phyloP scores from a whole-genome alignment of 2,113 vertebrate genomes.

The Cisticola juncidis region DNA sequence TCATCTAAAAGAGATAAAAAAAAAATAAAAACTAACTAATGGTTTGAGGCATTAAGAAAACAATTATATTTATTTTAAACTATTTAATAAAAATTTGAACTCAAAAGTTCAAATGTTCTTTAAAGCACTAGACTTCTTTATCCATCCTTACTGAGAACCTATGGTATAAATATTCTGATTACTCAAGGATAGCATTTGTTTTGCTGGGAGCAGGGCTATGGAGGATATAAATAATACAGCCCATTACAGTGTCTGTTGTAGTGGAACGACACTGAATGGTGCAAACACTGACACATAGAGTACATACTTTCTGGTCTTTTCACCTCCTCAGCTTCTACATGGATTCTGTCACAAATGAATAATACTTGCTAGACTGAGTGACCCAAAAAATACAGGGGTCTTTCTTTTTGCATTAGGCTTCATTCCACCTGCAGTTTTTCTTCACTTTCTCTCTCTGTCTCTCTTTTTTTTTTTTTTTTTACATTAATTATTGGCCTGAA shows the following conservation, averaged over 20 bases:
- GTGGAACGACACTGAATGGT: not conserved
- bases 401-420: not conserved
- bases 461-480: too few species aligned
- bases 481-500: not conserved
- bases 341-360: not conserved
- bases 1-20: not conserved
- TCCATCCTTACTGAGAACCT: not conserved
- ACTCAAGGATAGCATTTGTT: not conserved
- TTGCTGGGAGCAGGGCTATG: not conserved
- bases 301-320: not conserved
- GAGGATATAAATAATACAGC: not conserved
- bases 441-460: not conserved
- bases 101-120: not conserved
- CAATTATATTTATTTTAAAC: not conserved
- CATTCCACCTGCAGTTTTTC: not conserved
- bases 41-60: not conserved
- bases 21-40: not conserved
- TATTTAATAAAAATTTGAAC: not conserved
- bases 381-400: not conserved
- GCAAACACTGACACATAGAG: not conserved
- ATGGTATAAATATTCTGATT: not conserved
- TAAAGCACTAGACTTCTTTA: not conserved
- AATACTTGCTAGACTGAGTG: not conserved
- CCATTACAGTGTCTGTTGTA: not conserved
- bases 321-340: not conserved